Base-by-base conservation (phyloP, 2,113 vertebrate species). In the Myrmecobius fasciatus region DNA sequence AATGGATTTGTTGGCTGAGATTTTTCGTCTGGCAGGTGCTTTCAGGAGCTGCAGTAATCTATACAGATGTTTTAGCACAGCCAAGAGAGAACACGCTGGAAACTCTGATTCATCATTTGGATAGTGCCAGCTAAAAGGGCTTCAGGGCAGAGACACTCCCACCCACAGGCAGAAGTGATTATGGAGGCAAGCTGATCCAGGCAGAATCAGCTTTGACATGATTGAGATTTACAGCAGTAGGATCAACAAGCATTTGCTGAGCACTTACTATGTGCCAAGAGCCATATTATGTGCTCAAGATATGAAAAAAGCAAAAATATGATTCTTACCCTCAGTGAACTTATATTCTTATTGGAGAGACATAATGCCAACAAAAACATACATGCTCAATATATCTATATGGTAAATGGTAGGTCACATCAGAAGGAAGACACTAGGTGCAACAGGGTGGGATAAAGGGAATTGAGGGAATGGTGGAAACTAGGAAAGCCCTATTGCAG, bases 1-100 rank as follows among this genome's bases (percentile, higher is more conserved):
- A 0, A 0, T 10, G 12, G 25, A 4, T 51, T 17, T 7, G 2
- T 0, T 46, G 49, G 51, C 25, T 10, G 60, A 22, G 25, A 20
- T 10, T 60, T 26, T 20, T 83, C 67, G 89, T n/a, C 4, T 0
- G 83, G 49, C 56, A 67, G 91, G n/a, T 51, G 93, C 53, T 36
- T 90, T 51, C 25, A 0, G 91, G 11, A 60, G 26, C 46, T 43
- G 0, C 89, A 10, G 52, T 36, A 51, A 56, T 48, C 49, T 28
- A 2, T 8, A 8, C 0, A 8, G 25, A 12, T 90, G 49, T 54
- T 47, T 43, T 26, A 47, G n/a, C 67, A 9, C 0, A 91, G 31
- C 60, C 53, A 36, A 43, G 53, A 83, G 67, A 83, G n/a, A 91
- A 49, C 91, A 94, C 2, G 0, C 11, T 28, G 1, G 26, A 10